These are phyloP conservation scores for Nymphalis c-album DNA, from an alignment of 2,888 invertebrate genomes.

Conservation along the genomic window DNA sequence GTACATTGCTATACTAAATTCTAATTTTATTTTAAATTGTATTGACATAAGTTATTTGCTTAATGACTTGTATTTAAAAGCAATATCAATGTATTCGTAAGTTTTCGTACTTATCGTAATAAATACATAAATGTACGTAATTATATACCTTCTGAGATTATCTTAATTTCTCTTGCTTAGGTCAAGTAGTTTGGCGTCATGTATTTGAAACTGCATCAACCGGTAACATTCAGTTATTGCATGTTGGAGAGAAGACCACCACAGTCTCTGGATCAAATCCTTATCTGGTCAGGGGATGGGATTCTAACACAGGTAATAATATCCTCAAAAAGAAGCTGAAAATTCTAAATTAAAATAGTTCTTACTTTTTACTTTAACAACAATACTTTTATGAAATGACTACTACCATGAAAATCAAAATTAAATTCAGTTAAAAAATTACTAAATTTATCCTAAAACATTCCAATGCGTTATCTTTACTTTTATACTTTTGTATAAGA, in stretches of 20 bases:
- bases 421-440: too few relatives aligned
- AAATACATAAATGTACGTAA: background rate
- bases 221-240: conserved; percentile 85
- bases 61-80: background rate
- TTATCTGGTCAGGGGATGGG: conserved; percentile 90
- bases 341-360: too few relatives aligned
- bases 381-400: too few relatives aligned
- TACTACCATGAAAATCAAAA: too few relatives aligned
- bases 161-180: conserved; percentile 61
- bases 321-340: background rate
- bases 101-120: too few relatives aligned
- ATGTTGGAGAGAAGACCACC: conserved; percentile 84
- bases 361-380: too few relatives aligned
- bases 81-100: background rate
- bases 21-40: background rate
- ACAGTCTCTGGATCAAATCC: conserved; percentile 89
- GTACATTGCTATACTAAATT: background rate
- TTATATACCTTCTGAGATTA: background rate
- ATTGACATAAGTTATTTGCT: background rate
- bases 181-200: conserved; percentile 91
- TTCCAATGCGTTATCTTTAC: too few relatives aligned
- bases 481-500: too few relatives aligned
- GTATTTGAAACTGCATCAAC: conserved; percentile 85
- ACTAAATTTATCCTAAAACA: background rate
- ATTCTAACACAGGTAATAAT: conserved; percentile 83